These are phyloP conservation scores for Cebidichthys violaceus DNA, from an alignment of 2,113 vertebrate species.

Conservation along the genomic window DNA sequence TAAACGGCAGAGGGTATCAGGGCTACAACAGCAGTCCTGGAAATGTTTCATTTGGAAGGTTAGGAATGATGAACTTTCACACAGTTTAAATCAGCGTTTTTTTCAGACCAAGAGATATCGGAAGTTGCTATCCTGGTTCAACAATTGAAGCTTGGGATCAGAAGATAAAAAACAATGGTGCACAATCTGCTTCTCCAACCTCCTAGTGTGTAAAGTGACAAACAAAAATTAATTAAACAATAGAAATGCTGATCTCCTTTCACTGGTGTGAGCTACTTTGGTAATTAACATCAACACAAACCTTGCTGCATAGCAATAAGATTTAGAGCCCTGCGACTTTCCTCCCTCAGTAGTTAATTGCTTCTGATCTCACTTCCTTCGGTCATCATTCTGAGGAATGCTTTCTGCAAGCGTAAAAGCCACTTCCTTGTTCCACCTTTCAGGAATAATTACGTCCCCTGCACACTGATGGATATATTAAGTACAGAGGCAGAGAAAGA, in stretches of 20 bases:
- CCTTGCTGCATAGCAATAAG: slow-evolving; percentile 54
- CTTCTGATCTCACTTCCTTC: slow-evolving; percentile 73
- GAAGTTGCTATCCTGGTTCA: background rate
- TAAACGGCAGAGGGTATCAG: slow-evolving; percentile 57
- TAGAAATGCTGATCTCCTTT: slow-evolving; percentile 35
- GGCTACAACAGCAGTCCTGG: slow-evolving; percentile 36
- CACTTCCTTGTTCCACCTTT: slow-evolving; percentile 75
- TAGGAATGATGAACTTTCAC: slow-evolving; percentile 37
- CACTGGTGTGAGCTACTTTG: slow-evolving; percentile 50
- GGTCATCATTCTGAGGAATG: slow-evolving; percentile 69
- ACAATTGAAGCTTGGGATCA: background rate
- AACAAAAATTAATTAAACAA: background rate
- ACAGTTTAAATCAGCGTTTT: slow-evolving; percentile 22
- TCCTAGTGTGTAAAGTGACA: background rate
- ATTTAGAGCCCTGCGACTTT: slow-evolving; percentile 66
- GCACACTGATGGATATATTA: slow-evolving; percentile 74
- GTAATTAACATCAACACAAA: slow-evolving; percentile 67
- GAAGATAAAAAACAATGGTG: background rate
- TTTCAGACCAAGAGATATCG: slow-evolving; percentile 7
- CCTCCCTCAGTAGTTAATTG: slow-evolving; percentile 65
- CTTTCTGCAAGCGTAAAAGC: slow-evolving; percentile 69
- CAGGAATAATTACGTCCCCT: slow-evolving; percentile 69
- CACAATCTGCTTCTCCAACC: background rate
- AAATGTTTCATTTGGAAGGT: slow-evolving; percentile 56
- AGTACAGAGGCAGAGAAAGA: slow-evolving; percentile 62